Conservation (phyloP, 1,140 invertebrate species). For the Scaptomyza graminum region DNA sequence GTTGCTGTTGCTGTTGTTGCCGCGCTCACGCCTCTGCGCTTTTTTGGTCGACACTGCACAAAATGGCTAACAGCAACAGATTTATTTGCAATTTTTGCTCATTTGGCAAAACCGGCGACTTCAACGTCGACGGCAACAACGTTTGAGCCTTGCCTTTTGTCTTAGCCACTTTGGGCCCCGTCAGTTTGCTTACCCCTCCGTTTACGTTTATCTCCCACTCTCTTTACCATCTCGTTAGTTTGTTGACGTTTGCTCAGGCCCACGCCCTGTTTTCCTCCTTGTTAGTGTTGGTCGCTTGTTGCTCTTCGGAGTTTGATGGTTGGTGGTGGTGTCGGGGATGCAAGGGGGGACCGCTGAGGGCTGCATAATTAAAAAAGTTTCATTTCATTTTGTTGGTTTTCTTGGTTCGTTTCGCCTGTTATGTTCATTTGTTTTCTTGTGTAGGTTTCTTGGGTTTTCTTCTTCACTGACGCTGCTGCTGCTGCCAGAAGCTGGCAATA, state of each 20-base stretch:
- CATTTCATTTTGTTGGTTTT: slow-evolving; percentile 83
- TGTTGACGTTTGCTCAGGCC: slow-evolving; percentile 40
- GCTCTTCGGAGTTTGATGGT: slow-evolving; percentile 22
- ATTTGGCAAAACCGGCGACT: slow-evolving; percentile 51
- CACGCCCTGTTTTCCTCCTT: slow-evolving; percentile 9
- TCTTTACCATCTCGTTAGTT: slow-evolving; percentile 42
- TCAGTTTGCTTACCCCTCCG: not conserved
- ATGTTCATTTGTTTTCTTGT: slow-evolving; percentile 82
- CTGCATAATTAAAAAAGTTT: slow-evolving; percentile 84
- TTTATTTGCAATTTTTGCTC: slow-evolving; percentile 83
- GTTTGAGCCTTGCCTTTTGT: slow-evolving; percentile 70
- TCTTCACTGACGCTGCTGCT: slow-evolving; percentile 13
- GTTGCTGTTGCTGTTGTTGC: not conserved
- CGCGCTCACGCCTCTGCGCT: slow-evolving; percentile 28
- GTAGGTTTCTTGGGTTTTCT: slow-evolving; percentile 73
- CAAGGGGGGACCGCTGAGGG: slow-evolving; percentile 34
- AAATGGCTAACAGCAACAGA: slow-evolving; percentile 77
- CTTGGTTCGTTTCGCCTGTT: slow-evolving; percentile 81
- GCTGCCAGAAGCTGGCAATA: slow-evolving; percentile 17
- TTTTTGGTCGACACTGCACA: slow-evolving; percentile 30
- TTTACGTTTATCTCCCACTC: not conserved
- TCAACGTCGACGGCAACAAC: slow-evolving; percentile 22
- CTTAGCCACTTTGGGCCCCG: slow-evolving; percentile 69
- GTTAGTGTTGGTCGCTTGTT: slow-evolving; percentile 29
- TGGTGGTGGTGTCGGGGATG: not conserved